phyloP scores from a whole-genome alignment of 2,797 vertebrate genomes.

The Gorsachius magnificus region DNA sequence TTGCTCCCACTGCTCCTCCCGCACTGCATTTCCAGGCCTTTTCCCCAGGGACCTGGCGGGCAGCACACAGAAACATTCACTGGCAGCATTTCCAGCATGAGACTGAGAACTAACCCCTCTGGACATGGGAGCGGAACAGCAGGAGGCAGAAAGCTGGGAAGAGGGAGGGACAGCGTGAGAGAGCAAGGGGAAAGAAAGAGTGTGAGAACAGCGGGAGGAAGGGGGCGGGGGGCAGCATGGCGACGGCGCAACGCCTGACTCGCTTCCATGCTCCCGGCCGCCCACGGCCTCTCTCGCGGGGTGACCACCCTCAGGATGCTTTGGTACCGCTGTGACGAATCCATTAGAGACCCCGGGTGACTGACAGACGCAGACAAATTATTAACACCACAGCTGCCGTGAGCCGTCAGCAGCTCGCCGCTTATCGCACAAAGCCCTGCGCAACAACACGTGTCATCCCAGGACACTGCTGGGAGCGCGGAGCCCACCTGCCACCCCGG shows the following conservation, averaged over 20 bases:
- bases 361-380: neutral
- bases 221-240: slow-evolving; percentile 40
- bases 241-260: neutral
- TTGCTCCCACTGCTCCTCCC: slow-evolving; percentile 60
- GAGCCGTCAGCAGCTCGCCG: neutral
- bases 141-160: slow-evolving; percentile 44
- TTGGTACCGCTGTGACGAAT: neutral
- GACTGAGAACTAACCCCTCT: slow-evolving; percentile 26
- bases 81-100: slow-evolving; percentile 42
- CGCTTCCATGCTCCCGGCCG: neutral
- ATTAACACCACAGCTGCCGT: neutral
- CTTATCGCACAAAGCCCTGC: neutral
- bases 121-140: slow-evolving; percentile 19
- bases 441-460: fast-evolving
- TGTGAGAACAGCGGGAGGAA: neutral
- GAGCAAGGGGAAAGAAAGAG: neutral
- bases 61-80: slow-evolving; percentile 69
- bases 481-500: neutral
- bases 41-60: slow-evolving; percentile 72
- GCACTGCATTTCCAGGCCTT: slow-evolving; percentile 68
- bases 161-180: slow-evolving; percentile 5
- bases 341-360: neutral
- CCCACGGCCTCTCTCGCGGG: neutral
- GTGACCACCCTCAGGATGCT: neutral
- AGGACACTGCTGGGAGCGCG: neutral